phyloP scores from a whole-genome alignment of 2,888 invertebrate species.

The Resseliella maxima region DNA sequence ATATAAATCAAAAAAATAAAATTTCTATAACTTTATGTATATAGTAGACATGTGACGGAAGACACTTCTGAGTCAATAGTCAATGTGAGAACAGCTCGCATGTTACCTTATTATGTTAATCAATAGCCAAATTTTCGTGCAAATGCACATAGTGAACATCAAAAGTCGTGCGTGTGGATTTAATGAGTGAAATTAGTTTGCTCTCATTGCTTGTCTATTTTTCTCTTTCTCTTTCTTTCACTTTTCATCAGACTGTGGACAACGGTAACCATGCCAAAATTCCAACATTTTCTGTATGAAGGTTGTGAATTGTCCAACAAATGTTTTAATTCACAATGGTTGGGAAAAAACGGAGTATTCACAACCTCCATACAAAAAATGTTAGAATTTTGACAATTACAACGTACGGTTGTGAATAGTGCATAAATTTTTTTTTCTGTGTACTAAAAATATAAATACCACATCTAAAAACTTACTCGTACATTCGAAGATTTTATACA shows the following conservation, averaged over 20 bases:
- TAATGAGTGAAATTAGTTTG: slow-evolving; percentile 34
- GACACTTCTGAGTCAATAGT: neutral
- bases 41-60: neutral
- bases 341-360: no score
- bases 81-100: neutral
- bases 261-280: neutral
- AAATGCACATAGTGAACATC: slow-evolving; percentile 17
- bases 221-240: neutral
- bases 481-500: no score
- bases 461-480: no score
- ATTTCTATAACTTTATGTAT: neutral
- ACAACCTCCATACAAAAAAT: no score
- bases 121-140: slow-evolving; percentile 23
- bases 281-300: no score
- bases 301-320: no score
- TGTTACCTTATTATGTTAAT: slow-evolving; percentile 13
- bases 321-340: no score
- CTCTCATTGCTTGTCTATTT: neutral
- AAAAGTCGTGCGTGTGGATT: slow-evolving; percentile 24
- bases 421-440: no score
- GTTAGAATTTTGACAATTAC: no score
- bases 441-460: slow-evolving; percentile 39
- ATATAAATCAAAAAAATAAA: neutral
- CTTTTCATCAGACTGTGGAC: neutral
- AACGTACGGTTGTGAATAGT: no score